phyloP scores from a whole-genome alignment of 2,888 invertebrate species.

The Iphiclides podalirius region DNA sequence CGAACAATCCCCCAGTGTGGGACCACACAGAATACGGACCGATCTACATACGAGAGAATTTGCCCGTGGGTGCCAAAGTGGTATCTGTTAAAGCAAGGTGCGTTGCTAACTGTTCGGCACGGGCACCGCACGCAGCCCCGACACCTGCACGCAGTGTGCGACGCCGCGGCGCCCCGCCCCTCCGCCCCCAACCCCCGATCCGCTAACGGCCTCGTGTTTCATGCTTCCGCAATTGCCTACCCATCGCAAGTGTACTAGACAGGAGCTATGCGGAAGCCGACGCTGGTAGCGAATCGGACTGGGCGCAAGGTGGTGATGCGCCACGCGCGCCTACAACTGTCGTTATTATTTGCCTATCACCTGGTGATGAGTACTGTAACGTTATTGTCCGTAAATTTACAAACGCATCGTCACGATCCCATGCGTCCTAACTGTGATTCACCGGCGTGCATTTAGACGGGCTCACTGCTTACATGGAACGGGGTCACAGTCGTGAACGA shows the following conservation, averaged over 20 bases:
- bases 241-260: too few species aligned
- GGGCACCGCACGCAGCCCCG: constrained; percentile 84
- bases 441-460: constrained; percentile 69
- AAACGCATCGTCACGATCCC: constrained; percentile 64
- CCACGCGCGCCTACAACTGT: constrained; percentile 55
- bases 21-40: constrained; percentile 98
- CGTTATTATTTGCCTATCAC: constrained; percentile 70
- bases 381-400: constrained; percentile 53
- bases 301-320: constrained; percentile 69
- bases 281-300: constrained; percentile 30
- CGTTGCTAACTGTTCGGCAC: constrained; percentile 82
- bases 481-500: constrained; percentile 47
- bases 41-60: constrained; percentile 98
- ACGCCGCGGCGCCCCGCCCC: constrained; percentile 33
- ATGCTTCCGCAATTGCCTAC: not conserved
- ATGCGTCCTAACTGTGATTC: constrained; percentile 52
- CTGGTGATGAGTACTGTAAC: constrained; percentile 62
- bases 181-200: constrained; percentile 18
- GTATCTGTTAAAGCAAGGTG: constrained; percentile 99
- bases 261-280: constrained; percentile 23
- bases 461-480: constrained; percentile 75
- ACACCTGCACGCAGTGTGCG: constrained; percentile 61
- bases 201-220: constrained; percentile 17
- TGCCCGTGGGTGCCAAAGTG: constrained; percentile 98
- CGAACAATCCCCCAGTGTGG: constrained; percentile 98